phyloP scores from a whole-genome alignment of 2,888 invertebrate genomes.

The Sisyra terminalis region DNA sequence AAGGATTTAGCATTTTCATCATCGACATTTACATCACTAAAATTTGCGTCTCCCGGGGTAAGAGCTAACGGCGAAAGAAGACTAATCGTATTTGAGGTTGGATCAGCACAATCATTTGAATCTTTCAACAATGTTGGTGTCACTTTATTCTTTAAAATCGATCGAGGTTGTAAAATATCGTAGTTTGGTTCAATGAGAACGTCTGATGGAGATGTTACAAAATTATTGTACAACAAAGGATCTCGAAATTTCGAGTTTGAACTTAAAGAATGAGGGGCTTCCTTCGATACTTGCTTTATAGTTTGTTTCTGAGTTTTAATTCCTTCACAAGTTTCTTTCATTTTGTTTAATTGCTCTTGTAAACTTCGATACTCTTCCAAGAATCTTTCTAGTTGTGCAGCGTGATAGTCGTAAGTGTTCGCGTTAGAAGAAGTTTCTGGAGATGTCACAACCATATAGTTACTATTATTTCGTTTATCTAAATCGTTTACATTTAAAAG shows the following conservation, averaged over 20 bases:
- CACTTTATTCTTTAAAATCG: slow-evolving; percentile 36
- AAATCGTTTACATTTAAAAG: slow-evolving; percentile 41
- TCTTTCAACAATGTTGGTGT: slow-evolving; percentile 15
- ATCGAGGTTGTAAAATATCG: slow-evolving; percentile 27
- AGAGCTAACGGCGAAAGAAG: slow-evolving; percentile 1
- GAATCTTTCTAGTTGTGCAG: slow-evolving; percentile 62
- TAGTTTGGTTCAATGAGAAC: slow-evolving; percentile 23
- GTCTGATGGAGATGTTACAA: slow-evolving; percentile 16
- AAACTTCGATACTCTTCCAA: slow-evolving; percentile 62
- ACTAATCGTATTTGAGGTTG: background rate
- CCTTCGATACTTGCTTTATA: slow-evolving; percentile 4
- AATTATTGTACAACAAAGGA: slow-evolving; percentile 27
- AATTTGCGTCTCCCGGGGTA: background rate
- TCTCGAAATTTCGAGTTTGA: slow-evolving; percentile 21
- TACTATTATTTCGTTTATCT: slow-evolving; percentile 22
- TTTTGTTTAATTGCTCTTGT: slow-evolving; percentile 60
- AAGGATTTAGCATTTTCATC: too few relatives aligned
- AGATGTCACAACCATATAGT: slow-evolving; percentile 19
- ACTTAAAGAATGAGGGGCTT: background rate
- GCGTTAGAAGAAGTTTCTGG: slow-evolving; percentile 30
- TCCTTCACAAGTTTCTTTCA: slow-evolving; percentile 64
- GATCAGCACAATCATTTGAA: background rate
- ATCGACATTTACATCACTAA: too few relatives aligned
- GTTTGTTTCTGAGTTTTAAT: slow-evolving; percentile 31
- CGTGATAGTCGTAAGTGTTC: slow-evolving; percentile 56